Percentiles rank a stretch among this genome's conserved stretches.
phyloP scores from a whole-genome alignment of 2,113 vertebrate genomes.

The Pterocles gutturalis region DNA sequence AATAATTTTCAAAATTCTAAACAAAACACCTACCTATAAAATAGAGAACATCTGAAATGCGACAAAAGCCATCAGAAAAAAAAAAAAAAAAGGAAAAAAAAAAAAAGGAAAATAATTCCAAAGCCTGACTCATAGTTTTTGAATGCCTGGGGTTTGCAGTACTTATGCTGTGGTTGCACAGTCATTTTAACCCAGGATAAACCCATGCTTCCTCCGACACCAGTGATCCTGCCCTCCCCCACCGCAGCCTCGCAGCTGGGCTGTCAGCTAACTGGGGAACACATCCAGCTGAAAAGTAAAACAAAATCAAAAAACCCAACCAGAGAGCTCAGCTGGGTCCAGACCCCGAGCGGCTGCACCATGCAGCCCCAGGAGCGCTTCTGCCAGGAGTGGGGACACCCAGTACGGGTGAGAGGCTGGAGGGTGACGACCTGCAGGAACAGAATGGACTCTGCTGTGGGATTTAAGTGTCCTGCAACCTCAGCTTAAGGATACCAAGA shows the following conservation, averaged over 20 bases:
- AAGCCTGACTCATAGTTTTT: constrained; percentile 5
- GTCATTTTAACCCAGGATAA: not conserved
- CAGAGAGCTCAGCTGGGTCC: not conserved
- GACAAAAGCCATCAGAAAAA: not conserved
- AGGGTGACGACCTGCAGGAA: rapidly evolving
- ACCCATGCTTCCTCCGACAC: not conserved
- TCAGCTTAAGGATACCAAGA: not conserved
- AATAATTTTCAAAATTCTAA: not conserved
- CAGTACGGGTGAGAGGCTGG: rapidly evolving
- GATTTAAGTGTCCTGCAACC: rapidly evolving
- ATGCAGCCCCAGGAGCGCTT: not conserved
- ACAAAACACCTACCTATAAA: not conserved
- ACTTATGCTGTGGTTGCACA: not conserved
- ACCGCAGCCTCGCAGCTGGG: not conserved
- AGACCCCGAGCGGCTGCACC: rapidly evolving
- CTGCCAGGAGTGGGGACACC: not conserved
- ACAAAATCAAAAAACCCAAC: not conserved
- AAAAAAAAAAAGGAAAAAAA: no score
- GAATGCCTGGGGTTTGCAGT: not conserved
- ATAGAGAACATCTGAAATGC: not conserved
- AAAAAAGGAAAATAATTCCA: not conserved
- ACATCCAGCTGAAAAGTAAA: not conserved
- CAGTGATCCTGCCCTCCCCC: not conserved
- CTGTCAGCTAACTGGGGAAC: not conserved
- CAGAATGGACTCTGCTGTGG: rapidly evolving